Evolutionary conservation across 2,888 invertebrate species (phyloP), one percentile per base, ranked within the genome.

Genomic region (Cephonodes hylas): DNA sequence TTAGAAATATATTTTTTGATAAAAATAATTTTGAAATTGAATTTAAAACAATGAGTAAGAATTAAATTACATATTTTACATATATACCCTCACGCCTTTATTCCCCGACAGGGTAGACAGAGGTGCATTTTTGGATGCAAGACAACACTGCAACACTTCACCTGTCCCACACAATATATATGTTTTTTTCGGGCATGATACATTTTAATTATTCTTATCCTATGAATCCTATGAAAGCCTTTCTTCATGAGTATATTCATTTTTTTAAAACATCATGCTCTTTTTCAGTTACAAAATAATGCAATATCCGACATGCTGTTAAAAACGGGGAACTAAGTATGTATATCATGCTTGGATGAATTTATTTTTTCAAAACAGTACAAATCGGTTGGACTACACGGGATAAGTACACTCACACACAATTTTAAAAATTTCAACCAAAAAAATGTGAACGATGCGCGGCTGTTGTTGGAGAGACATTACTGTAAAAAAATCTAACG

Each of bases 401-500:
- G 53, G 53, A 53, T 48, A 25, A 48, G 48, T 53, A 53, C 53
- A 53, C 53, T 53, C 53, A 53, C 53, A 53, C 65, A 63, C 58
- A 63, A 48, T 64, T 67, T 31, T 22, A 44, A 60, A 66, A 61
- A 45, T 62, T 67, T 63, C 62, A 69, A 63, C 67, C 59, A 64
- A 69, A 63, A 58, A 38, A 38, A 38, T 38, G 38, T 38, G 64
- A 73, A 68, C 66, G 70, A 71, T 68, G 59, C 38, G 15, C 48
- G 58, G 15, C 48, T 42, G 53, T 58, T 60, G 64, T 42, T 45
- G 56, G 64, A 44, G 53, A 53, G 53, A 53, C 31, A 53, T 27
- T 27, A 18, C 20, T 44, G 20, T 44, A 20, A 44, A 20, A 44
- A 44, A 22, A 18, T 20, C 7, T 44, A 44, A 3, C 20, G 20